phyloP scores from a whole-genome alignment of 2,113 vertebrate species.

The Morphnarchus princeps region DNA sequence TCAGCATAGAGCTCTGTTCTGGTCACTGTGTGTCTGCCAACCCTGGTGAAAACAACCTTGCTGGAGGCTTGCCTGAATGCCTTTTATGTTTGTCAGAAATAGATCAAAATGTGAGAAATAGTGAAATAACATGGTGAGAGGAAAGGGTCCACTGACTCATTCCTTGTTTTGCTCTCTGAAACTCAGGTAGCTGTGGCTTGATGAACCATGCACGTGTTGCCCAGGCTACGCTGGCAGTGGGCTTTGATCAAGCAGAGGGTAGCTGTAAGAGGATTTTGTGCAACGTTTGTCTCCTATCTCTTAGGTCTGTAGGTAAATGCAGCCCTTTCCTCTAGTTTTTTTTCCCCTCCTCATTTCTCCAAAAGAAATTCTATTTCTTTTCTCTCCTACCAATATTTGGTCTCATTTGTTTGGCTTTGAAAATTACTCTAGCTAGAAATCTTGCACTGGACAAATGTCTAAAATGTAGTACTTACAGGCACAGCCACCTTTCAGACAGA shows the following conservation, averaged over 20 bases:
- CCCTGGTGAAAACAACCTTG: neutral
- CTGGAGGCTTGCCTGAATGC: neutral
- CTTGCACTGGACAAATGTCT: neutral
- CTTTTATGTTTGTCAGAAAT: neutral
- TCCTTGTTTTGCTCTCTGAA: neutral
- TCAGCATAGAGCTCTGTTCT: neutral
- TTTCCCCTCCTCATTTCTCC: neutral
- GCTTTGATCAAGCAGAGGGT: neutral
- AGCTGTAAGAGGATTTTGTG: neutral
- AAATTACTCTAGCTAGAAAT: neutral
- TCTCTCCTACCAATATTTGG: neutral
- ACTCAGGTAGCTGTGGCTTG: neutral
- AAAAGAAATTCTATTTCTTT: constrained; percentile 27
- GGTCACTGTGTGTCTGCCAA: neutral
- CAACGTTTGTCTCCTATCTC: neutral
- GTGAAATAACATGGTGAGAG: neutral
- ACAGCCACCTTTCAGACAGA: neutral
- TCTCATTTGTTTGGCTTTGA: constrained; percentile 30
- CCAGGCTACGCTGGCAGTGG: neutral
- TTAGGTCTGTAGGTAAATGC: neutral
- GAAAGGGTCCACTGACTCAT: neutral
- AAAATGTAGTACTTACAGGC: neutral
- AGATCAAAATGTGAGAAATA: neutral
- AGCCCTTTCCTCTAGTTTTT: constrained; percentile 9
- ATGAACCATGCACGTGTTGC: neutral